Conservation (phyloP, 2,797 vertebrate genomes). For the Cynopterus sphinx region DNA sequence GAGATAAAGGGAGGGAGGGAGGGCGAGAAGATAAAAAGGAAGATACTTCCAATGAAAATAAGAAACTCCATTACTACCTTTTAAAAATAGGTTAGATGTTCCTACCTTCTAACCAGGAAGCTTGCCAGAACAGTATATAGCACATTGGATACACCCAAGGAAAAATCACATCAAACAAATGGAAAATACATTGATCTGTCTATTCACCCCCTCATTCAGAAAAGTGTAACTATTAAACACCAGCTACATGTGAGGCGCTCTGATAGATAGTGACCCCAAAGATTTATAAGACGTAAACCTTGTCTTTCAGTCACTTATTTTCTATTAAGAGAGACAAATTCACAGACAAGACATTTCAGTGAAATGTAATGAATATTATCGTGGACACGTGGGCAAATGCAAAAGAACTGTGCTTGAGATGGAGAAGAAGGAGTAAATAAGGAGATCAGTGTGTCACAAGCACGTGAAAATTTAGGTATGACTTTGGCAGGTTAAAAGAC, state of each 20-base stretch:
- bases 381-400: rapidly evolving
- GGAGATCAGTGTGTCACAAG: background rate
- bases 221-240: background rate
- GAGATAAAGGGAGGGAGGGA: too few relatives aligned
- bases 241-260: background rate
- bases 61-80: background rate
- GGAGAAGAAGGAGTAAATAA: background rate
- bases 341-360: background rate
- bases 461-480: background rate
- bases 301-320: background rate
- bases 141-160: background rate
- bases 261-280: background rate
- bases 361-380: background rate
- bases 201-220: background rate
- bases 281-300: background rate
- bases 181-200: background rate
- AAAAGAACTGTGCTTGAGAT: background rate
- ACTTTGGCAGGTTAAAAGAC: background rate
- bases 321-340: background rate
- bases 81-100: background rate
- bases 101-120: background rate
- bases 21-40: too few relatives aligned
- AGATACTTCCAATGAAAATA: background rate
- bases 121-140: background rate
- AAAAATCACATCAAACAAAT: background rate